Percentiles rank a stretch among this genome's conserved stretches.
Conservation (phyloP, 1,140 invertebrate species). For the Adoxophyes honmai region DNA sequence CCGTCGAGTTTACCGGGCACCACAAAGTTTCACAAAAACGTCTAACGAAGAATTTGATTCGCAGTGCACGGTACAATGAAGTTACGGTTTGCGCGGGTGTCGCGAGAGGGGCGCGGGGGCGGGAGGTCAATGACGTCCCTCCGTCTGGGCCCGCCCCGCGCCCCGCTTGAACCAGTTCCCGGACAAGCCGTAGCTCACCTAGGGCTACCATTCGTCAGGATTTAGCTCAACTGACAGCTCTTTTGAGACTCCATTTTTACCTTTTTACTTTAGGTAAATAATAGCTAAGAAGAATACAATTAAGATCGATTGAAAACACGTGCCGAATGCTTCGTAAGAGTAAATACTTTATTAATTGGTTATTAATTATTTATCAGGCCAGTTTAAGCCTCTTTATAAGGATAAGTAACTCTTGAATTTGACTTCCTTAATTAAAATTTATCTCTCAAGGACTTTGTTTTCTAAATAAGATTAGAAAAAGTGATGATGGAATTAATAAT, state of each 20-base stretch:
- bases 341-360: too few relatives aligned
- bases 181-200: conserved; percentile 49
- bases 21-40: conserved; percentile 40
- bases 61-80: conserved; percentile 62
- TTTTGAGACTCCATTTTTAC: too few relatives aligned
- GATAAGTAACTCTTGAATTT: too few relatives aligned
- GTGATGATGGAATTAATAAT: not conserved
- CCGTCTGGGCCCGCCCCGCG: conserved; percentile 54
- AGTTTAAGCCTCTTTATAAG: too few relatives aligned
- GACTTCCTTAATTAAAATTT: too few relatives aligned
- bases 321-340: too few relatives aligned
- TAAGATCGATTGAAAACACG: too few relatives aligned
- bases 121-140: conserved; percentile 70
- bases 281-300: too few relatives aligned
- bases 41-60: conserved; percentile 64
- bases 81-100: conserved; percentile 59
- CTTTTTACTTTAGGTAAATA: too few relatives aligned
- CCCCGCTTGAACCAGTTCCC: conserved; percentile 59
- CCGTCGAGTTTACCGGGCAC: not conserved
- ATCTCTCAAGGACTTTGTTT: too few relatives aligned
- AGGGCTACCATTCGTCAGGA: conserved; percentile 13
- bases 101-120: conserved; percentile 36
- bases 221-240: conserved; percentile 7
- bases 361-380: too few relatives aligned
- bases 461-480: too few relatives aligned